phyloP scores from a whole-genome alignment of 2,113 vertebrate species.

The Chaetodon trifascialis region DNA sequence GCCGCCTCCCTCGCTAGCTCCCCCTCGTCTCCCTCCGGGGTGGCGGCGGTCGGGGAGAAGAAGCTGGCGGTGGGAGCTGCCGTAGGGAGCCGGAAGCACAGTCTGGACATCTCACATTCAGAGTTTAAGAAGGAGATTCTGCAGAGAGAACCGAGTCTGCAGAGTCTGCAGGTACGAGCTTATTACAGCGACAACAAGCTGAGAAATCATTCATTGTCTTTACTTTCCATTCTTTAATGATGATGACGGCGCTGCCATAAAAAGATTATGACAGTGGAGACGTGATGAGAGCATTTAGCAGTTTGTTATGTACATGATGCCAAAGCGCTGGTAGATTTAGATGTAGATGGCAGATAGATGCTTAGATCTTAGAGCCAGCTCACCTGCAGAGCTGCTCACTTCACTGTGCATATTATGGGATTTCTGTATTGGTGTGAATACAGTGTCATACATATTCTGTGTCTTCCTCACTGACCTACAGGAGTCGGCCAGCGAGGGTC shows the following conservation, averaged over 20 bases:
- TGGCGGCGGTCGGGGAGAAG: constrained; percentile 82
- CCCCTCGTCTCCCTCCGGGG: constrained; percentile 87
- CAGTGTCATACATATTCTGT: neutral
- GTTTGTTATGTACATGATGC: too few species aligned
- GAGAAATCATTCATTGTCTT: too few species aligned
- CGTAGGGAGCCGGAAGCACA: constrained; percentile 87
- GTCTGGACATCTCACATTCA: constrained; percentile 91
- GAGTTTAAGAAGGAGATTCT: constrained; percentile 96
- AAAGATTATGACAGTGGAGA: too few species aligned
- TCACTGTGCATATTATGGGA: neutral
- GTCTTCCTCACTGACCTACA: constrained; percentile 61
- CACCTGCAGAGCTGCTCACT: neutral
- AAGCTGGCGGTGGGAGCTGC: constrained; percentile 84
- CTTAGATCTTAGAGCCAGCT: too few species aligned
- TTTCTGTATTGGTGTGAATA: neutral
- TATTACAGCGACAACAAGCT: too few species aligned
- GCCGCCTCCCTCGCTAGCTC: constrained; percentile 89
- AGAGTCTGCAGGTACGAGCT: constrained; percentile 85
- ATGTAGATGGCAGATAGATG: too few species aligned
- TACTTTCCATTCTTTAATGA: too few species aligned
- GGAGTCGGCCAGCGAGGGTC: constrained; percentile 85
- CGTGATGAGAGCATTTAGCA: too few species aligned
- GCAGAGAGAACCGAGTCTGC: constrained; percentile 89
- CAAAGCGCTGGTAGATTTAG: too few species aligned
- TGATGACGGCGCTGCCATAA: too few species aligned